Percentiles rank a stretch among this genome's conserved stretches.
Conservation (phyloP, 2,797 vertebrate genomes). For the Huso huso region DNA sequence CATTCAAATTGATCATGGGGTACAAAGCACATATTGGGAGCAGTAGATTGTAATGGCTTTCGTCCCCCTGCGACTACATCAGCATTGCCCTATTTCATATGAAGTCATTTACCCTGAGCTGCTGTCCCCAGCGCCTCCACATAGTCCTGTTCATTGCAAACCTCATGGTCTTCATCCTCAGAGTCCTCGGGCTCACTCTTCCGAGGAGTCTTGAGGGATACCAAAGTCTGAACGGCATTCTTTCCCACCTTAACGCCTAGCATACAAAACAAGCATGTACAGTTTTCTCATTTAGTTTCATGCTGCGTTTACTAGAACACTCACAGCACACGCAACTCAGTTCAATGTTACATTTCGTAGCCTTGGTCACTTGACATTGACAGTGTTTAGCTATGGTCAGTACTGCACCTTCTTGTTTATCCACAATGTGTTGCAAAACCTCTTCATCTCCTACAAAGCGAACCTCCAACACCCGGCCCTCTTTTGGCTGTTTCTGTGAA, state of each 20-base stretch:
- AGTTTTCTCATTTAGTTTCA: too few relatives aligned
- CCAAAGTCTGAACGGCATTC: slow-evolving; percentile 53
- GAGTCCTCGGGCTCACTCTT: slow-evolving; percentile 43
- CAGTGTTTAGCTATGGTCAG: not conserved
- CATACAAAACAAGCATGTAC: slow-evolving; percentile 14
- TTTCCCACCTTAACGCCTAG: slow-evolving; percentile 48
- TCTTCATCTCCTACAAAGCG: slow-evolving; percentile 82
- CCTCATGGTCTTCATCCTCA: slow-evolving; percentile 46
- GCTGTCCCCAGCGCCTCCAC: slow-evolving; percentile 66
- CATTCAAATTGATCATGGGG: too few relatives aligned
- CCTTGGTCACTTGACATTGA: too few relatives aligned
- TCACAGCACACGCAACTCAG: too few relatives aligned
- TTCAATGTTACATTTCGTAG: too few relatives aligned
- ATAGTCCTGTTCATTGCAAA: slow-evolving; percentile 70
- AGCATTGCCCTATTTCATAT: too few relatives aligned
- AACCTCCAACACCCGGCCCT: slow-evolving; percentile 52
- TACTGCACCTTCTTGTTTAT: slow-evolving; percentile 65
- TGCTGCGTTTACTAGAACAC: too few relatives aligned
- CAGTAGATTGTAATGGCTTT: too few relatives aligned
- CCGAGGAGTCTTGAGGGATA: slow-evolving; percentile 52
- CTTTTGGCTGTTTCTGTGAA: slow-evolving; percentile 23
- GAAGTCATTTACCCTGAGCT: slow-evolving; percentile 53
- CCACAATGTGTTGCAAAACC: slow-evolving; percentile 80
- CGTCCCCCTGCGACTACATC: too few relatives aligned
- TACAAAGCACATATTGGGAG: too few relatives aligned